Percentiles rank a stretch among this genome's conserved stretches.
Conservation (phyloP, 2,797 vertebrate species). For the Coilia nasus region DNA sequence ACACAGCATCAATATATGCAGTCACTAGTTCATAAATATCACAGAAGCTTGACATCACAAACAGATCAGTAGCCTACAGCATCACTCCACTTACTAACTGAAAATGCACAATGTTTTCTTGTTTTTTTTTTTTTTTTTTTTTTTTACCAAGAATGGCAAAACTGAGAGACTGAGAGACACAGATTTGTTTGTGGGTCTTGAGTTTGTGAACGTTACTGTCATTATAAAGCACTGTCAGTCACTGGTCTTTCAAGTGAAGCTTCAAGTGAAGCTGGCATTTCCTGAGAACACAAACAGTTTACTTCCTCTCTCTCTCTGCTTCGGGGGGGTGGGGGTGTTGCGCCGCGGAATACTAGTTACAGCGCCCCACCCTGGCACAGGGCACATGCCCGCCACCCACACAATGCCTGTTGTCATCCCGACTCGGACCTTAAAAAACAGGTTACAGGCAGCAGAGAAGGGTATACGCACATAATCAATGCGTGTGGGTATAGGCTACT, state of each 20-base stretch:
- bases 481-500: not conserved
- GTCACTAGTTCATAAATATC: not conserved
- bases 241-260: not conserved
- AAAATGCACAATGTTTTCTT: not conserved
- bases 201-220: not conserved
- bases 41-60: not conserved
- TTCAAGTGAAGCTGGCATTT: slow-evolving; percentile 18
- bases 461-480: too few relatives aligned
- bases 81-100: too few relatives aligned
- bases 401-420: not conserved
- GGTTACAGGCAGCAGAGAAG: not conserved
- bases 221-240: not conserved
- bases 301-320: not conserved
- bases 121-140: not conserved
- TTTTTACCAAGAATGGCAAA: not conserved
- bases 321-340: not conserved
- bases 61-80: too few relatives aligned
- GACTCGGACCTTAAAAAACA: not conserved
- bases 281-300: slow-evolving; percentile 3
- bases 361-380: not conserved
- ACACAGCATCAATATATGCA: not conserved
- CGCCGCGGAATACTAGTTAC: not conserved
- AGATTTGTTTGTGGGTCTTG: not conserved
- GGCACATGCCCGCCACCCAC: not conserved
- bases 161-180: not conserved